These are phyloP conservation scores for Phyllotreta striolata DNA, from an alignment of 2,888 invertebrate genomes.

Conservation along the genomic window DNA sequence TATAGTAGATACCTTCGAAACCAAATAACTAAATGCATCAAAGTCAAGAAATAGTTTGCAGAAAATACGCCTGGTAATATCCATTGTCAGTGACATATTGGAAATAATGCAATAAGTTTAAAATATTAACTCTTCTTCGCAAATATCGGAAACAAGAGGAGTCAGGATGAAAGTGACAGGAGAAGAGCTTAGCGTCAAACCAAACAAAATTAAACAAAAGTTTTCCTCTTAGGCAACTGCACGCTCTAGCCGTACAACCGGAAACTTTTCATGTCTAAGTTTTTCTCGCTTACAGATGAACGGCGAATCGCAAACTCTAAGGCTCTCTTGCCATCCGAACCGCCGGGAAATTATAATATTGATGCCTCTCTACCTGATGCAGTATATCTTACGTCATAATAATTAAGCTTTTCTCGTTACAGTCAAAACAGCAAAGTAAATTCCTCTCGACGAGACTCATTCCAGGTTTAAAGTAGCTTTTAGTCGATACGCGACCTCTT, in stretches of 20 bases:
- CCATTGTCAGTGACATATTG: slow-evolving; percentile 46
- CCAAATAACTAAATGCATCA: slow-evolving; percentile 8
- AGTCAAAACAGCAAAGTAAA: slow-evolving; percentile 39
- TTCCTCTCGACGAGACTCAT: slow-evolving; percentile 31
- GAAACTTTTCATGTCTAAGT: slow-evolving; percentile 62
- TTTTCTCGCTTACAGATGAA: slow-evolving; percentile 58
- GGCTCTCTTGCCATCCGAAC: slow-evolving; percentile 55
- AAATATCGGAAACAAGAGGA: slow-evolving; percentile 59
- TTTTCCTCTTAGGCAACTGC: slow-evolving; percentile 61
- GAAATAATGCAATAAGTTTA: slow-evolving; percentile 59
- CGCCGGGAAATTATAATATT: slow-evolving; percentile 62
- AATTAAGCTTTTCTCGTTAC: slow-evolving; percentile 46
- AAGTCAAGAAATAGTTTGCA: slow-evolving; percentile 15
- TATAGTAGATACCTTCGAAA: no score
- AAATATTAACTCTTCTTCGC: slow-evolving; percentile 53
- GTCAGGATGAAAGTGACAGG: slow-evolving; percentile 62
- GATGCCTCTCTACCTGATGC: slow-evolving; percentile 55
- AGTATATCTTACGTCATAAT: slow-evolving; percentile 47
- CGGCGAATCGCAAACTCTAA: slow-evolving; percentile 49
- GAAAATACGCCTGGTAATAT: neutral
- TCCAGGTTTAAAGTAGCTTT: slow-evolving; percentile 32
- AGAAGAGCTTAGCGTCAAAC: slow-evolving; percentile 62
- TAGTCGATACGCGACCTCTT: slow-evolving; percentile 30
- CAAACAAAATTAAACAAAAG: slow-evolving; percentile 64
- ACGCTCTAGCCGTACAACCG: slow-evolving; percentile 55